Evolutionary conservation across 2,888 invertebrate genomes (phyloP).

Genomic region (Anagyrus pseudococci): DNA sequence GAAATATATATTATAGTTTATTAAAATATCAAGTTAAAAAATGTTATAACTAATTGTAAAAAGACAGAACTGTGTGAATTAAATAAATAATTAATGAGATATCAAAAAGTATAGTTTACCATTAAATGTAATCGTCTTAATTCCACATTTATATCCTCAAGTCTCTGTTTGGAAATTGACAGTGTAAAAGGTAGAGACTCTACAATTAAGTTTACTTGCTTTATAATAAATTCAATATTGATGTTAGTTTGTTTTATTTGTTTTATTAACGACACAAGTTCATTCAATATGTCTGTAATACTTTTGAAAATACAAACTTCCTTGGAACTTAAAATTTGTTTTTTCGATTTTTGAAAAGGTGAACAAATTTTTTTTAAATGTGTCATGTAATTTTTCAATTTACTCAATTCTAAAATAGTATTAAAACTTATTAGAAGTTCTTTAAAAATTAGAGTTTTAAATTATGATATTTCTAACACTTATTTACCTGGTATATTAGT

Average conservation of each 20-base stretch:
- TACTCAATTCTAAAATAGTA: not conserved
- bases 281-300: not conserved
- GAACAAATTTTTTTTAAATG: not conserved
- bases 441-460: not conserved
- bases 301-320: not conserved
- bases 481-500: too few species aligned
- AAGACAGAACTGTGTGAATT: not conserved
- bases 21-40: not conserved
- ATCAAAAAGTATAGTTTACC: not conserved
- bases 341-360: not conserved
- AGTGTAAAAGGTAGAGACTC: not conserved
- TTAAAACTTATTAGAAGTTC: not conserved
- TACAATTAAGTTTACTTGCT: slow-evolving; percentile 1
- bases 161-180: slow-evolving; percentile 5
- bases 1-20: not conserved
- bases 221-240: not conserved
- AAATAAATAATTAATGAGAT: not conserved
- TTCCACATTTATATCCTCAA: slow-evolving; percentile 8
- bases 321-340: not conserved
- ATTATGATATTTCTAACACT: not conserved
- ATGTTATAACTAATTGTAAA: not conserved
- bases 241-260: not conserved
- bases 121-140: slow-evolving; percentile 5
- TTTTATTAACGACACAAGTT: not conserved
- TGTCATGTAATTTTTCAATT: not conserved